Evolutionary conservation across 2,797 vertebrate genomes (phyloP).

Genomic region (Rhinogobio ventralis): DNA sequence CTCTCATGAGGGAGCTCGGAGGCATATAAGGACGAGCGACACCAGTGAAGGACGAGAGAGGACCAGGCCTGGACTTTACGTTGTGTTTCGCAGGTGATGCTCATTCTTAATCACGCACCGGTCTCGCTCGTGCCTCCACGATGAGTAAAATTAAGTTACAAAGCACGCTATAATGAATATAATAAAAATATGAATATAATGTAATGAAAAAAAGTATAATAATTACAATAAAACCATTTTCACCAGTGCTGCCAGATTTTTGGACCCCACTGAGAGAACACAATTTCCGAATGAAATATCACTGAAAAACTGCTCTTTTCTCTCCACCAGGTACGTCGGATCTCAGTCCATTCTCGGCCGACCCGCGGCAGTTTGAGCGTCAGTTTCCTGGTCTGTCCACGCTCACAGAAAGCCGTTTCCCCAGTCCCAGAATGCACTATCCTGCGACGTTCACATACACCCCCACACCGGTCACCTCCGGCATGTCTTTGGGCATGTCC

Average conservation of each 20-base stretch:
- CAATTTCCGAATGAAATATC: not conserved
- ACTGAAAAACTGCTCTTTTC: not conserved
- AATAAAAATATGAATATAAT: not conserved
- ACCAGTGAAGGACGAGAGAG: no score
- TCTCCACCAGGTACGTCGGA: constrained; percentile 78
- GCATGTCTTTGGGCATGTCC: constrained; percentile 86
- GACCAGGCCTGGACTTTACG: no score
- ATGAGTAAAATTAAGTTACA: not conserved
- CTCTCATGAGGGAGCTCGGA: no score
- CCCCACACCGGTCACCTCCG: constrained; percentile 88
- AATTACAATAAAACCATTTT: not conserved
- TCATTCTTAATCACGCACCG: no score
- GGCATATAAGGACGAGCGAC: no score
- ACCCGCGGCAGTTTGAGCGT: constrained; percentile 80
- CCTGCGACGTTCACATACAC: constrained; percentile 90
- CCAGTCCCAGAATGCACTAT: constrained; percentile 92
- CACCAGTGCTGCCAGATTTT: no score
- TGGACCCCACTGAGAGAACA: not conserved
- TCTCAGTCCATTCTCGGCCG: constrained; percentile 87
- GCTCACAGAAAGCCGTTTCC: constrained; percentile 89
- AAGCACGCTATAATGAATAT: not conserved
- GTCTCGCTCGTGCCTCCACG: no score
- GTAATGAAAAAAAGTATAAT: not conserved
- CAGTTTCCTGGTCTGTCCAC: constrained; percentile 90
- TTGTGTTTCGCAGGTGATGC: no score